These are phyloP conservation scores for Machimus atricapillus DNA, from an alignment of 2,888 invertebrate species.

Conservation along the genomic window DNA sequence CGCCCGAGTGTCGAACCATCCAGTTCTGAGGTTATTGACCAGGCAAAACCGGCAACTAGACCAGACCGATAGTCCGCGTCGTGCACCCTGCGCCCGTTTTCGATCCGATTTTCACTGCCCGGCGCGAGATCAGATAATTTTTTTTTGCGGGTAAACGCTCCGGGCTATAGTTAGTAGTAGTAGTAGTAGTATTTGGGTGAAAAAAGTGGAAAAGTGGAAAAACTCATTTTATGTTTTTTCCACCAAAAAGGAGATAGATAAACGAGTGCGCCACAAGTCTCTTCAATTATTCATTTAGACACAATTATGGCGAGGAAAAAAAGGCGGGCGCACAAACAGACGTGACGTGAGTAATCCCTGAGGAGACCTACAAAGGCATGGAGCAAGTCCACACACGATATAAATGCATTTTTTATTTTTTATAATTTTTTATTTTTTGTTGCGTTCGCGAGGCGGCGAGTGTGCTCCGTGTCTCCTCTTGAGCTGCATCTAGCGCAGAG, in stretches of 20 bases:
- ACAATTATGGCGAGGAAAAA: neutral
- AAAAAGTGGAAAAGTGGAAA: neutral
- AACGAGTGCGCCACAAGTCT: neutral
- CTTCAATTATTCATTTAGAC: neutral
- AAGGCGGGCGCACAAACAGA: neutral
- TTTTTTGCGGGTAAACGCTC: neutral
- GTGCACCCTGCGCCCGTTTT: neutral
- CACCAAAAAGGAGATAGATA: neutral
- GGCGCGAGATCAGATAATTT: neutral
- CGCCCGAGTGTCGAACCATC: neutral
- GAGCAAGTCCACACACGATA: neutral
- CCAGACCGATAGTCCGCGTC: neutral
- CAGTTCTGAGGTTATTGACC: conserved; percentile 3
- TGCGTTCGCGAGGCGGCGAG: neutral
- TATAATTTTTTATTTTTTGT: neutral
- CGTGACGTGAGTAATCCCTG: neutral
- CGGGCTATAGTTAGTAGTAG: too few species aligned
- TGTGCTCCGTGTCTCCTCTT: neutral
- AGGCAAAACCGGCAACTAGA: neutral
- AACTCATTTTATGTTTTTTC: neutral
- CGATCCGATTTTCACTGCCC: neutral
- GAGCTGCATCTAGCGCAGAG: neutral
- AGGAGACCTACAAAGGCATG: neutral
- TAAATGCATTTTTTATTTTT: neutral
- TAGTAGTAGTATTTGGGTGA: neutral